A percentile compares a stretch with the other conserved stretches of the same genome.
These are phyloP conservation scores for Cheirogaleus major DNA, from an alignment of 2,797 vertebrate genomes.

Conservation along the genomic window DNA sequence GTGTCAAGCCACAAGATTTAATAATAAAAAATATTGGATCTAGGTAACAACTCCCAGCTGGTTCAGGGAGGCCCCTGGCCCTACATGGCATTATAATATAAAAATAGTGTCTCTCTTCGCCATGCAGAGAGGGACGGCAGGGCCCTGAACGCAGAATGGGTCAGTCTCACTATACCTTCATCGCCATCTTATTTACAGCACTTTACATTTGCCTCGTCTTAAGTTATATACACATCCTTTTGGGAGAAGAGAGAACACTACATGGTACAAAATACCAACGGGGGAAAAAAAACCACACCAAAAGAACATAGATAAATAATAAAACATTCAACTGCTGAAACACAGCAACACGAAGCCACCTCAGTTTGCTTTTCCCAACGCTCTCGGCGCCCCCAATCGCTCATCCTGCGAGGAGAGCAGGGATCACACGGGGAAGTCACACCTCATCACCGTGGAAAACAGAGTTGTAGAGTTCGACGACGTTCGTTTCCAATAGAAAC, in stretches of 20 bases:
- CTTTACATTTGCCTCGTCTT: conserved; percentile 84
- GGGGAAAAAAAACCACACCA: conserved; percentile 70
- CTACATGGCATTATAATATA: conserved; percentile 86
- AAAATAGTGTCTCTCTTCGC: conserved; percentile 90
- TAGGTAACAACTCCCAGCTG: conserved; percentile 85
- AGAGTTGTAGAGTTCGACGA: conserved; percentile 71
- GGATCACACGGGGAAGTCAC: background rate
- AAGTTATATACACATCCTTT: conserved; percentile 83
- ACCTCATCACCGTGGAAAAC: conserved; percentile 74
- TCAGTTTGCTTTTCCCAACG: conserved; percentile 70
- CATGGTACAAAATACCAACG: conserved; percentile 80
- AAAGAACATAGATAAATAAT: conserved; percentile 87
- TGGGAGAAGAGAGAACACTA: conserved; percentile 83
- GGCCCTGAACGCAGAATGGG: conserved; percentile 83
- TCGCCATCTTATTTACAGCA: conserved; percentile 86
- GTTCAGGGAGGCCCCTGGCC: conserved; percentile 84
- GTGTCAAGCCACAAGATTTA: conserved; percentile 88
- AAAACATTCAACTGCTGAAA: conserved; percentile 86
- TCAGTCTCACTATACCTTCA: conserved; percentile 79
- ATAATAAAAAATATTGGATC: conserved; percentile 90
- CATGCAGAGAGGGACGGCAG: conserved; percentile 85
- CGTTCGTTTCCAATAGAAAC: conserved; percentile 77
- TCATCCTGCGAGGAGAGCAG: conserved; percentile 33
- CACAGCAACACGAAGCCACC: conserved; percentile 83
- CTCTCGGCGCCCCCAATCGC: conserved; percentile 40